Evolutionary conservation across 1,140 invertebrate genomes (phyloP).

Genomic region (Philotrypesis tridentata): DNA sequence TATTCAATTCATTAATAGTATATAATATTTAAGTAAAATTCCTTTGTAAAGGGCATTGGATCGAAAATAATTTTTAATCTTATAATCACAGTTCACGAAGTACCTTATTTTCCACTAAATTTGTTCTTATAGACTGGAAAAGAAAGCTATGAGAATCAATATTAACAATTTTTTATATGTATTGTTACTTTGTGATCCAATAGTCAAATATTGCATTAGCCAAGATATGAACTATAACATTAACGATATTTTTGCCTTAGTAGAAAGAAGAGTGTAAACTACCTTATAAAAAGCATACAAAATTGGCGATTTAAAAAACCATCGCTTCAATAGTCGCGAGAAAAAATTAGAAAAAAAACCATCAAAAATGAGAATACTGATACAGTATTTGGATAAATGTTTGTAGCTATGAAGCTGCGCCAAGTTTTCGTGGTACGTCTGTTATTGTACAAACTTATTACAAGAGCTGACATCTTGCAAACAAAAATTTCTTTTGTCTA

Average conservation of each 20-base stretch:
- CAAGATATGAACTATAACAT: slow-evolving; percentile 25
- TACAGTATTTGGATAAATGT: slow-evolving; percentile 56
- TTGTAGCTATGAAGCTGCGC: slow-evolving; percentile 61
- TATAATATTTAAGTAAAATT: slow-evolving; percentile 43
- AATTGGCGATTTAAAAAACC: slow-evolving; percentile 51
- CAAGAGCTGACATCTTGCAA: slow-evolving; percentile 36
- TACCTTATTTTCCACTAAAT: slow-evolving; percentile 35
- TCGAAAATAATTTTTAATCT: slow-evolving; percentile 39
- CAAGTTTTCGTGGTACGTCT: slow-evolving; percentile 48
- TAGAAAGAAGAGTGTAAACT: slow-evolving; percentile 50
- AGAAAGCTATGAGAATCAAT: slow-evolving; percentile 41
- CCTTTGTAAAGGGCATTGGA: slow-evolving; percentile 43
- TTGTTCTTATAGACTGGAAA: slow-evolving; percentile 28
- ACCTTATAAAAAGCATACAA: slow-evolving; percentile 57
- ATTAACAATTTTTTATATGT: slow-evolving; percentile 38
- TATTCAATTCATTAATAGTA: slow-evolving; percentile 31
- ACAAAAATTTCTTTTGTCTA: slow-evolving; percentile 21
- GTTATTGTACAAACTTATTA: slow-evolving; percentile 39
- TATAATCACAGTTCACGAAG: slow-evolving; percentile 50
- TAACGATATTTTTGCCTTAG: slow-evolving; percentile 38
- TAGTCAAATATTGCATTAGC: slow-evolving; percentile 43
- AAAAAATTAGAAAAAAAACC: slow-evolving; percentile 51
- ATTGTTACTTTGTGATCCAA: slow-evolving; percentile 38
- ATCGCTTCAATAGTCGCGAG: slow-evolving; percentile 49
- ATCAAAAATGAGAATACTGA: slow-evolving; percentile 66